These are phyloP conservation scores for Ectemnius continuus DNA, from an alignment of 2,888 invertebrate species.

Conservation along the genomic window DNA sequence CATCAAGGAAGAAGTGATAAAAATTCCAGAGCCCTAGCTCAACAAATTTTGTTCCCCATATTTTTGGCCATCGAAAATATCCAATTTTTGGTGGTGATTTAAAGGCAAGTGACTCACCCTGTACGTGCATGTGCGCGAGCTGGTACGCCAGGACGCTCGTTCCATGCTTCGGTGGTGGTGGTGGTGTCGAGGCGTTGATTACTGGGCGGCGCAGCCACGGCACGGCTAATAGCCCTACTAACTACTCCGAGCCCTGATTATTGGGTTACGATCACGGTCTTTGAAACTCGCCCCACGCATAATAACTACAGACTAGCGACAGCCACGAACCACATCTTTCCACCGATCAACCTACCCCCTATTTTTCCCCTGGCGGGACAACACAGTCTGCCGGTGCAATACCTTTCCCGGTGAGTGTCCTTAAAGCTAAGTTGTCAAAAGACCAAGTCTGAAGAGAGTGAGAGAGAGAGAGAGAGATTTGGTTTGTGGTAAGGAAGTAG, in stretches of 20 bases:
- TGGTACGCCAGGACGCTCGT: conserved; percentile 17
- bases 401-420: background rate
- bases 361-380: no score
- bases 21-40: no score
- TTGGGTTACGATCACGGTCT: conserved; percentile 60
- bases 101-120: background rate
- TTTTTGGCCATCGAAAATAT: no score
- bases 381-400: background rate
- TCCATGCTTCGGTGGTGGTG: conserved; percentile 31
- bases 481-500: no score
- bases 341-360: background rate
- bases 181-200: conserved; percentile 54
- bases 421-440: no score
- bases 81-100: no score
- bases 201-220: conserved; percentile 57
- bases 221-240: conserved; percentile 59
- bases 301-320: conserved; percentile 52
- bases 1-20: no score
- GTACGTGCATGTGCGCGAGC: background rate
- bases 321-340: conserved; percentile 32
- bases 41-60: no score
- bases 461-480: no score
- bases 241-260: conserved; percentile 62
- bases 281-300: conserved; percentile 58
- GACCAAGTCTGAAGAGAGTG: no score